Percentiles rank a stretch among this genome's conserved stretches.
These are phyloP conservation scores for Actenoides hombroni DNA, from an alignment of 2,113 vertebrate species.

Conservation along the genomic window DNA sequence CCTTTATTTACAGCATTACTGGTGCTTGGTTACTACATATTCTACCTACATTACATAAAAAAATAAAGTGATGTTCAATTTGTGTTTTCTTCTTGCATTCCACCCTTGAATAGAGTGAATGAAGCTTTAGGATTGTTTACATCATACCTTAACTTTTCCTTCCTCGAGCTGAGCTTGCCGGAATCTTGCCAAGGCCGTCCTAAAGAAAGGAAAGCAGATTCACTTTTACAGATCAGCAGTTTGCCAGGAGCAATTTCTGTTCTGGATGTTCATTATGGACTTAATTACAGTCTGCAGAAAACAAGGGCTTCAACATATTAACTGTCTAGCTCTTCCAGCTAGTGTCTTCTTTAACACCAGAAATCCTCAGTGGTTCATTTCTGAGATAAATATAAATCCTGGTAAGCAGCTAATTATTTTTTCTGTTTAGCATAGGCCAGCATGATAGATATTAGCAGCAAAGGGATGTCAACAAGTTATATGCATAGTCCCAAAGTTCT, in stretches of 20 bases:
- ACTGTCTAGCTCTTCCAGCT: not conserved
- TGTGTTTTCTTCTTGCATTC: not conserved
- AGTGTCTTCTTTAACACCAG: fast-evolving
- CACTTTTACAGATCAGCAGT: not conserved
- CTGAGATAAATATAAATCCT: not conserved
- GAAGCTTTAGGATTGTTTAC: not conserved
- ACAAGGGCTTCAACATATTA: not conserved
- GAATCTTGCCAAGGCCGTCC: conserved; percentile 97
- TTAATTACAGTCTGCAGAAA: not conserved
- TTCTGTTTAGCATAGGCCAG: not conserved
- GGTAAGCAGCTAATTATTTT: not conserved
- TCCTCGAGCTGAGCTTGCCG: conserved; percentile 95
- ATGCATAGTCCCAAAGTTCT: not conserved
- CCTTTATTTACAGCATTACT: not conserved
- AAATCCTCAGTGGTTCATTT: not conserved
- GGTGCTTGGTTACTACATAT: too few species aligned
- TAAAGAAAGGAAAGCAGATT: conserved; percentile 45
- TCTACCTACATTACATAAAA: not conserved
- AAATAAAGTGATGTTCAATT: not conserved
- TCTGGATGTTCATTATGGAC: not conserved
- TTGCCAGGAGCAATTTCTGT: not conserved
- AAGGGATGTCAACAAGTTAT: not conserved
- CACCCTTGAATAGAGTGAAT: not conserved
- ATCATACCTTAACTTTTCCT: conserved; percentile 90
- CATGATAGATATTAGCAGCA: not conserved